Percentiles rank a stretch among this genome's conserved stretches.
phyloP scores from a whole-genome alignment of 1,140 invertebrate species.

The Pseudachorutes palmiensis region DNA sequence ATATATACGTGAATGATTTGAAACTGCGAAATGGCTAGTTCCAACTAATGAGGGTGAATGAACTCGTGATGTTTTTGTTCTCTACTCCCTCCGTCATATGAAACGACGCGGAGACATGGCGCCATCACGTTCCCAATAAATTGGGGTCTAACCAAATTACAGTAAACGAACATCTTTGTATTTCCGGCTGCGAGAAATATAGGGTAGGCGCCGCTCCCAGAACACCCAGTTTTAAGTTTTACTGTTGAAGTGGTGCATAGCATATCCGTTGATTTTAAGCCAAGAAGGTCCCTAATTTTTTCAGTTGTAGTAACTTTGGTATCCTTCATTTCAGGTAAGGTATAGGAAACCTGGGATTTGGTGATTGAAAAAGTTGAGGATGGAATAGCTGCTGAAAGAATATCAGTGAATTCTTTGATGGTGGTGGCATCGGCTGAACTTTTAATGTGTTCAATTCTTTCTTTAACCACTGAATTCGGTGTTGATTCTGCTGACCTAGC shows the following conservation, averaged over 20 bases:
- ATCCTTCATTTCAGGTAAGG: not conserved
- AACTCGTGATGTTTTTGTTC: not conserved
- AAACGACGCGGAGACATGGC: slow-evolving; percentile 33
- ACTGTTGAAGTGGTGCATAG: not conserved
- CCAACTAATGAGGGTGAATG: slow-evolving; percentile 9
- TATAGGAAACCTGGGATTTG: no score
- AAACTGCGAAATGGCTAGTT: slow-evolving; percentile 2
- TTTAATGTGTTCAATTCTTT: not conserved
- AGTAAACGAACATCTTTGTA: slow-evolving; percentile 37
- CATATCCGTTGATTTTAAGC: not conserved
- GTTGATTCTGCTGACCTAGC: not conserved
- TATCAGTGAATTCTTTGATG: no score
- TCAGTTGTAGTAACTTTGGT: not conserved
- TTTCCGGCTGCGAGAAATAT: not conserved
- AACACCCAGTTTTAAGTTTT: not conserved
- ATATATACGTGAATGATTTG: slow-evolving; percentile 19
- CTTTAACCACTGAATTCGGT: not conserved
- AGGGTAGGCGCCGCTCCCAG: not conserved
- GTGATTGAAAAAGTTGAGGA: not conserved
- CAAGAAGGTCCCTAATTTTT: not conserved
- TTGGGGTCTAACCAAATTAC: slow-evolving; percentile 40
- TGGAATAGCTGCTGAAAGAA: no score
- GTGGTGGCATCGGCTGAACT: not conserved
- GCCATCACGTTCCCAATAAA: slow-evolving; percentile 40
- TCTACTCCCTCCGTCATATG: slow-evolving; percentile 1